phyloP scores from a whole-genome alignment of 2,113 vertebrate species.

The Notarius quadriscutis region DNA sequence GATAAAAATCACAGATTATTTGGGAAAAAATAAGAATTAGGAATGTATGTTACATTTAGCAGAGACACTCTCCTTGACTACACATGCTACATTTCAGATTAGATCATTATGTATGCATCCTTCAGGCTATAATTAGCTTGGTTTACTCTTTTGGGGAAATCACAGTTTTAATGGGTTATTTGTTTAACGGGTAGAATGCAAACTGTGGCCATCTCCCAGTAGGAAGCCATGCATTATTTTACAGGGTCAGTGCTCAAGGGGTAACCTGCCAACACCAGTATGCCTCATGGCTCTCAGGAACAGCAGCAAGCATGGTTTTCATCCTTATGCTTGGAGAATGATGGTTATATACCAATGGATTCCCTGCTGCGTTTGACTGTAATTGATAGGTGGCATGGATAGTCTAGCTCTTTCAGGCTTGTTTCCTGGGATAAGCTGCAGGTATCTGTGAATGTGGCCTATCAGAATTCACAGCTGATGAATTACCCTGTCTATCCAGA shows the following conservation, averaged over 20 bases:
- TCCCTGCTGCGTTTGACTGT: constrained; percentile 42
- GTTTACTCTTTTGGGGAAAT: constrained; percentile 23
- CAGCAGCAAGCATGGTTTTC: background rate
- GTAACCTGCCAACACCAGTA: constrained; percentile 4
- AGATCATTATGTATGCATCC: constrained; percentile 17
- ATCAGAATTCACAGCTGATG: constrained; percentile 56
- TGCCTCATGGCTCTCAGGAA: background rate
- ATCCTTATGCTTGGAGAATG: background rate
- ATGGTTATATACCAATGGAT: constrained; percentile 37
- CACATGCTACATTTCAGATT: background rate
- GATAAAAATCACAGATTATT: background rate
- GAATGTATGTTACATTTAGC: background rate
- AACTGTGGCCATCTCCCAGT: background rate
- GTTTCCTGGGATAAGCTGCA: constrained; percentile 34
- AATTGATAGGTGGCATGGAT: constrained; percentile 40
- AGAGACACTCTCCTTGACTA: background rate
- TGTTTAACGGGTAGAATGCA: constrained; percentile 5
- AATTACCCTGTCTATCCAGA: constrained; percentile 51
- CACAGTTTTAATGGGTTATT: constrained; percentile 11
- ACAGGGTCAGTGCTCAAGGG: constrained; percentile 21
- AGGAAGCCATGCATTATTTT: background rate
- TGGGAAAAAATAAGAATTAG: background rate
- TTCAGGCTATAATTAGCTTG: constrained; percentile 5
- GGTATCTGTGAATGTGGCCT: constrained; percentile 45
- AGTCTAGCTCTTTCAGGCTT: constrained; percentile 14